Base-by-base conservation (phyloP, 2,888 invertebrate species). In the Harpalus rubripes region DNA sequence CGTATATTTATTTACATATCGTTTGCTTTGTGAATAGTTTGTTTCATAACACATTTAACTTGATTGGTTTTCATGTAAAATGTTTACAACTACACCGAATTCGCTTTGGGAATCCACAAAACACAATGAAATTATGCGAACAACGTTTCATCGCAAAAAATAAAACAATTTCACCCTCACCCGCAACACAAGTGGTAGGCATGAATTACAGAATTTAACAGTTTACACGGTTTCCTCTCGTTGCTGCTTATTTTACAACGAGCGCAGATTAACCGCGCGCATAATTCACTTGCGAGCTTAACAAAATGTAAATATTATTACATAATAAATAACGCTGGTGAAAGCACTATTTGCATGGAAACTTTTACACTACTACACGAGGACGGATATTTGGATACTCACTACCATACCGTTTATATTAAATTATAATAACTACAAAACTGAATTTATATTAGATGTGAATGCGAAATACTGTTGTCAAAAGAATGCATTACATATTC, bases 301-400 rank as follows among this genome's bases (percentile, higher is more conserved):
- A 81, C 81, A 81, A 81, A 81, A 81, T 81, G 81, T 81, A 81
- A 81, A 81, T 81, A 81, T 81, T 81, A 63, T 81, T 81, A 81
- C 65, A 65, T 65, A 63, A 63, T 81, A 81, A 81, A 81, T 81
- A 65, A 81, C 81, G 52, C 32, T 32, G 58, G 39, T 58, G 78
- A 78, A 78, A 39, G 58, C 59, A 58, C 78, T 78, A 78, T 78
- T 78, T 58, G 78, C 78, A 78, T 78, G 72, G 10, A 22, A 74
- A 74, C 72, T 74, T 44, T 44, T 74, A 44, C 72, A 74, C 44
- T 12, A 52, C 44, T 44, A 52, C 12, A 52, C 44, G 10, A 32
- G 6, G 1, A 32, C 12, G 8, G 12, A 52, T 6, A 52, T 52
- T 52, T 52, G 44, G 44, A 52, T 32, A 32, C 6, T 32, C 32